Evolutionary conservation across 2,797 vertebrate species (phyloP).

Genomic region (Cyclopterus lumpus): DNA sequence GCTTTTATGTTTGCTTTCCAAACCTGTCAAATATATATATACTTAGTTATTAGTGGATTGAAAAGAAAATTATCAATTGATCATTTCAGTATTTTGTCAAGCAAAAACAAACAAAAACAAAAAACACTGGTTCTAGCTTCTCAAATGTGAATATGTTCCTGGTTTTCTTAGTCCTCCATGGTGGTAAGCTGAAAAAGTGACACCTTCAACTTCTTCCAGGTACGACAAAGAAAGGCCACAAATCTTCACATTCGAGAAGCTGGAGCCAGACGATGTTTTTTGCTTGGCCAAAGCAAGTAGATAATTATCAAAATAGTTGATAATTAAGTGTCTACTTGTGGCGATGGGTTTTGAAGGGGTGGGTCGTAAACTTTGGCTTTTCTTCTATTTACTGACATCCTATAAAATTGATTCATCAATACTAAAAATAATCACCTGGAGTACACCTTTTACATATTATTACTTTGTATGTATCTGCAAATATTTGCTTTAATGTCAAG

Average conservation of each 20-base stretch:
- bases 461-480: not conserved
- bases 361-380: not conserved
- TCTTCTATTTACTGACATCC: not conserved
- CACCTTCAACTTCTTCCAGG: not conserved
- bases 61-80: not conserved
- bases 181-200: not conserved
- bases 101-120: too few species aligned
- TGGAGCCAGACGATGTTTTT: not conserved
- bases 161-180: not conserved
- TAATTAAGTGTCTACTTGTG: not conserved
- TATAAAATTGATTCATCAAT: not conserved
- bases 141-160: not conserved
- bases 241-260: not conserved
- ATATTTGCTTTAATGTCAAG: not conserved
- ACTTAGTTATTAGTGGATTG: not conserved
- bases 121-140: not conserved
- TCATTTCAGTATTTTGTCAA: not conserved
- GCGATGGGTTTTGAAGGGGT: not conserved
- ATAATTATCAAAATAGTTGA: not conserved
- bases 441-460: not conserved
- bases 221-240: not conserved
- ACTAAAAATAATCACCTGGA: not conserved
- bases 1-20: slow-evolving; percentile 28
- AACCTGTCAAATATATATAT: slow-evolving; percentile 5
- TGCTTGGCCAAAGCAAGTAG: not conserved